Evolutionary conservation across 2,113 vertebrate species (phyloP).

Genomic region (Coptodon rendalli): DNA sequence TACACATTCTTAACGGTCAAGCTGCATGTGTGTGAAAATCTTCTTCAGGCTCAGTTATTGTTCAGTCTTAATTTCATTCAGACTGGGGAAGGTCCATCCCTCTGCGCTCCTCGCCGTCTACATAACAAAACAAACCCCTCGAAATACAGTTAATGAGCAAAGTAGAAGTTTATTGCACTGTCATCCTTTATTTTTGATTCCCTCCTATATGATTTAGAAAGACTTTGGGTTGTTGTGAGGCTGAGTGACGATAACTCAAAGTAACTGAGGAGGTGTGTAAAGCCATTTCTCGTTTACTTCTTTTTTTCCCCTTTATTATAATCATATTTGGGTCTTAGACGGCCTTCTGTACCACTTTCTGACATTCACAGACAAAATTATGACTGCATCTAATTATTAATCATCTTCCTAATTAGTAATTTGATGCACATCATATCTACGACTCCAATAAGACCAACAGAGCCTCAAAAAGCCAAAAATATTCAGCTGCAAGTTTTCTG

Average conservation of each 20-base stretch:
- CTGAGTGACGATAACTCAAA: background rate
- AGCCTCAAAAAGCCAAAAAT: background rate
- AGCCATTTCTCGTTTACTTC: fast-evolving
- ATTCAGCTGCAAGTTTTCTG: background rate
- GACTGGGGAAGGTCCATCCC: background rate
- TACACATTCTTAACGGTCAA: constrained; percentile 72
- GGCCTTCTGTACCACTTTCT: background rate
- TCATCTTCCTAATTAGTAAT: background rate
- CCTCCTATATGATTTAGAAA: background rate
- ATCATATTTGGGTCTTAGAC: background rate
- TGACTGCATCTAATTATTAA: background rate
- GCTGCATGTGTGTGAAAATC: constrained; percentile 56
- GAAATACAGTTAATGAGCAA: constrained; percentile 2
- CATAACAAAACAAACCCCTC: background rate
- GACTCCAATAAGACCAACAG: background rate
- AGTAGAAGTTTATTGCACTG: constrained; percentile 64
- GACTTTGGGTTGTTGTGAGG: background rate
- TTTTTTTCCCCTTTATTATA: fast-evolving
- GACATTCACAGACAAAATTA: background rate
- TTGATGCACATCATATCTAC: background rate
- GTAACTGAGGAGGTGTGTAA: background rate
- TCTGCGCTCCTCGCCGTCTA: background rate
- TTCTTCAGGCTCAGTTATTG: constrained; percentile 67
- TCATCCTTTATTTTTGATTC: background rate
- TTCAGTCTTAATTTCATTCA: constrained; percentile 55